A percentile compares a stretch with the other conserved stretches of the same genome.
These are phyloP conservation scores for Beroe forskalii DNA, from an alignment of 37 sponge, comb jelly and placozoan genomes.

Conservation along the genomic window DNA sequence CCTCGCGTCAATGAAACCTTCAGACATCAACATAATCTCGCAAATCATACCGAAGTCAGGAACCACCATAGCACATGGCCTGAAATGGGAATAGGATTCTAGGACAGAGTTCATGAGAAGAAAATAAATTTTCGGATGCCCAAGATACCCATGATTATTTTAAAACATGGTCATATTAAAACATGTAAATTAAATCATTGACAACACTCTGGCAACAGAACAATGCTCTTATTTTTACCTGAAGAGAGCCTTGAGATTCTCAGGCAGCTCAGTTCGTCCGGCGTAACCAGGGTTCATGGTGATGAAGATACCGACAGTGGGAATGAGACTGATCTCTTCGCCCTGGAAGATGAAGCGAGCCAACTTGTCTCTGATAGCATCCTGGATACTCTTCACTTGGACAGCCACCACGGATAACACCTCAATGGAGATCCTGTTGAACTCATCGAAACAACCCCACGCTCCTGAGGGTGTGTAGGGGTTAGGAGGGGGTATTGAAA, in stretches of 20 bases:
- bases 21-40: constrained; percentile 99
- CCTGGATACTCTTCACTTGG: constrained; percentile 95
- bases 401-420: constrained; percentile 97
- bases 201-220: no score
- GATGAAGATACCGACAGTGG: constrained; percentile 95
- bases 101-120: no score
- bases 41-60: constrained; percentile 98
- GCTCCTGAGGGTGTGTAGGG: constrained; percentile 81
- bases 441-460: constrained; percentile 99
- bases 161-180: no score
- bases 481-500: no score
- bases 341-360: constrained; percentile 88
- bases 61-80: constrained; percentile 99
- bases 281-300: constrained; percentile 99
- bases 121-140: no score
- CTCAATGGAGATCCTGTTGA: constrained; percentile 96
- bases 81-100: constrained; percentile 31
- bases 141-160: no score
- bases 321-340: constrained; percentile 80
- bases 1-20: constrained; percentile 93
- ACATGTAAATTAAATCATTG: no score
- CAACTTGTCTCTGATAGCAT: constrained; percentile 95
- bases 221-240: no score
- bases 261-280: constrained; percentile 96
- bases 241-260: constrained; percentile 97